Evolutionary conservation across 2,113 vertebrate species (phyloP), one percentile per base, ranked within the genome.

Genomic region (Onychostoma macrolepis): DNA sequence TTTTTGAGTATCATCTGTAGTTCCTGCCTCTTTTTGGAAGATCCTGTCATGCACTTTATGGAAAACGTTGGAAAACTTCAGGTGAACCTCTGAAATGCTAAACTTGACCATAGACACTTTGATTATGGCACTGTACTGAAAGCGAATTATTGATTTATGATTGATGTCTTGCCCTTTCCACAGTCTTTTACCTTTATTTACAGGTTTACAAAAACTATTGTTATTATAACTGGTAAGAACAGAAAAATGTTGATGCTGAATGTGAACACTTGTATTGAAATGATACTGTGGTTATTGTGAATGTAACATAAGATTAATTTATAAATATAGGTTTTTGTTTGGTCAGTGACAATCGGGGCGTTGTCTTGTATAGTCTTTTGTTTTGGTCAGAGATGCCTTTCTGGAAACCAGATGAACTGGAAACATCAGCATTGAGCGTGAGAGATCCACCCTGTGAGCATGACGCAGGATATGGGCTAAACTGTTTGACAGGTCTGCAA

Each of bases 321-420:
- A 38, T n/a, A 4, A 61, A 19, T 28, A 12, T 0, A 43, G 7
- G 7, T 30, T 21, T 19, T 9, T 65, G 63, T 71, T 50, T 19
- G 11, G 65, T 15, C 12, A 33, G 3, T 15, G 41, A 50, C 41
- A 53, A 5, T 1, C 6, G 4, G 65, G 15, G 65, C 1, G 41
- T n/a, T 0, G 26, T 8, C 4, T 5, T 45, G 3, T 15, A 2
- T 8, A 13, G 41, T 67, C 4, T 67, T 21, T 7, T 80, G 78
- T 82, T 43, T 65, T 53, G 43, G 48, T 89, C 72, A 38, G 0
- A 38, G 0, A 75, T 78, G 28, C 15, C 36, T 53, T n/a, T 77
- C 82, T 11, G 0, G 10, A 74, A 92, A 93, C 93, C 30, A 13
- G 89, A 17, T 87, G 43, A 91, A 93, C 93, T 72, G 86, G 94